Conservation (phyloP, 2,797 vertebrate species). For the Intellagama lesueurii region DNA sequence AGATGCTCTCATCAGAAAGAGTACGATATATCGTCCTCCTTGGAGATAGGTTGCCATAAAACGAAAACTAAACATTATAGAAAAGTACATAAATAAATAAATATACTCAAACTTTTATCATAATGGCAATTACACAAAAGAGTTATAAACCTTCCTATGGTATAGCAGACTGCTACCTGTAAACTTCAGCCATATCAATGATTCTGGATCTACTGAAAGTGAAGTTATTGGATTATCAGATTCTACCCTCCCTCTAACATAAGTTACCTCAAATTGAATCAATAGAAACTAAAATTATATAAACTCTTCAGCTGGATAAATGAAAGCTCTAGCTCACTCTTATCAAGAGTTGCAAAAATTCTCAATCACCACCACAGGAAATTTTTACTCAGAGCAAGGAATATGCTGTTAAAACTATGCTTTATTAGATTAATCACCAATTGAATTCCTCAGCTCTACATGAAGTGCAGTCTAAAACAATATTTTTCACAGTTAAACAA, state of each 20-base stretch:
- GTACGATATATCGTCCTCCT: constrained; percentile 91
- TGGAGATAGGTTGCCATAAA: constrained; percentile 85
- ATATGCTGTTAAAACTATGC: constrained; percentile 28
- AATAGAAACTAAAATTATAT: constrained; percentile 50
- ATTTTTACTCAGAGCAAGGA: constrained; percentile 33
- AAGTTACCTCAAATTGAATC: constrained; percentile 49
- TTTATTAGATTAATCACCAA: constrained; percentile 51
- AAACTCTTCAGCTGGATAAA: constrained; percentile 61
- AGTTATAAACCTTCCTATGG: not conserved
- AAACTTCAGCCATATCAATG: not conserved
- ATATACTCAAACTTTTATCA: not conserved
- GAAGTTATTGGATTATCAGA: constrained; percentile 35
- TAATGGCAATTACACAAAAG: not conserved
- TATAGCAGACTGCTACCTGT: constrained; percentile 12
- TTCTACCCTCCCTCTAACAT: constrained; percentile 42
- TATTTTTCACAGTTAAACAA: not conserved
- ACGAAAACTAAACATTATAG: constrained; percentile 79
- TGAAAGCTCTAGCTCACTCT: constrained; percentile 40
- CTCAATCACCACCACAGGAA: constrained; percentile 39
- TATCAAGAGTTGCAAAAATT: constrained; percentile 43
- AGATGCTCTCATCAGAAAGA: constrained; percentile 94
- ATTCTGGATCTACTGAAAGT: constrained; percentile 2
- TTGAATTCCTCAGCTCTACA: constrained; percentile 39
- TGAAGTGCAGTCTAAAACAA: constrained; percentile 38
- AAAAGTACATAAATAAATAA: not conserved